Evolutionary conservation across 2,888 invertebrate species (phyloP).

Genomic region (Megamerina dolium): DNA sequence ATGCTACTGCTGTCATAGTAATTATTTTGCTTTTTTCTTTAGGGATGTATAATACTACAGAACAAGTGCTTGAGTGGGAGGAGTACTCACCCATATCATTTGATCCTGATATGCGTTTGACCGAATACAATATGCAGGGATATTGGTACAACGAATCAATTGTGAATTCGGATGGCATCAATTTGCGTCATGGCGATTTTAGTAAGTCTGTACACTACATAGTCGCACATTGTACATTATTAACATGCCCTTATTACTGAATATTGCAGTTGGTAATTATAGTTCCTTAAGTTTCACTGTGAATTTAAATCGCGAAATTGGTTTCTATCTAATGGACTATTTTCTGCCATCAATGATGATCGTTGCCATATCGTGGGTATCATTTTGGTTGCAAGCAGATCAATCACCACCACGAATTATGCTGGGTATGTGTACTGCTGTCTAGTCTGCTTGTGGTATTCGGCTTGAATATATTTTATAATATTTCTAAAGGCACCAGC

Average conservation of each 20-base stretch:
- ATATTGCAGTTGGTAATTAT: constrained; percentile 32
- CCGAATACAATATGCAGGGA: constrained; percentile 36
- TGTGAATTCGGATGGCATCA: constrained; percentile 32
- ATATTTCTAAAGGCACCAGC: constrained; percentile 42
- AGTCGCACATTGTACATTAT: background rate
- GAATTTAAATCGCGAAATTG: constrained; percentile 39
- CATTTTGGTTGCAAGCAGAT: constrained; percentile 42
- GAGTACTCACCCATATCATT: constrained; percentile 35
- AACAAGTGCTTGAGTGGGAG: constrained; percentile 36
- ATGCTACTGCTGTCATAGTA: background rate
- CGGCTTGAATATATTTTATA: no score
- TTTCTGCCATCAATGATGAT: constrained; percentile 44
- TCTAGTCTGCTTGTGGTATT: no score
- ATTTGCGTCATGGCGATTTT: constrained; percentile 39
- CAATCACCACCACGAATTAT: constrained; percentile 41
- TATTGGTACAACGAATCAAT: constrained; percentile 35
- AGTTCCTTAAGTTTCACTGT: constrained; percentile 40
- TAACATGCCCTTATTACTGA: background rate
- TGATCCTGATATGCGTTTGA: constrained; percentile 40
- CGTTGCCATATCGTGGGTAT: constrained; percentile 44
- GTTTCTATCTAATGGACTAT: constrained; percentile 40
- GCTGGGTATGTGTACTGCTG: constrained; percentile 31
- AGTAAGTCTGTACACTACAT: constrained; percentile 22
- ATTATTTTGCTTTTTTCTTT: background rate
- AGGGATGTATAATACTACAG: constrained; percentile 45